Conservation (phyloP, 1,140 invertebrate species). For the Drosophila sulfurigaster region DNA sequence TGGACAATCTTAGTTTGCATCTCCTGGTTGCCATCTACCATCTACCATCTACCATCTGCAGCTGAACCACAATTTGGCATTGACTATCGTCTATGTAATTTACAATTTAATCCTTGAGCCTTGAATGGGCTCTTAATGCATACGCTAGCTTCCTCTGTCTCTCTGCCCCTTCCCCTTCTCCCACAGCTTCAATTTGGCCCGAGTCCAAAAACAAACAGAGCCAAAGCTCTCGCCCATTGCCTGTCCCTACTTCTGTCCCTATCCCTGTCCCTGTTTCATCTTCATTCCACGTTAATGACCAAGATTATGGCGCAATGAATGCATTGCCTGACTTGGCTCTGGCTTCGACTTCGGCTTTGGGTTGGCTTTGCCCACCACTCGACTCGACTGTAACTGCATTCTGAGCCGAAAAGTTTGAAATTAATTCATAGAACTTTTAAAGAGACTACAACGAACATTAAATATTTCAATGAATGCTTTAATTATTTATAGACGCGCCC, state of each 20-base stretch:
- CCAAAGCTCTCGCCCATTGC: slow-evolving; percentile 25
- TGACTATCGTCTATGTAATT: slow-evolving; percentile 77
- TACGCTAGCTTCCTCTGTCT: not conserved
- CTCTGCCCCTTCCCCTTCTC: slow-evolving; percentile 33
- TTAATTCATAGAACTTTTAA: slow-evolving; percentile 71
- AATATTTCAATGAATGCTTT: slow-evolving; percentile 69
- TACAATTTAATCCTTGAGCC: slow-evolving; percentile 83
- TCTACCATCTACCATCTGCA: not conserved
- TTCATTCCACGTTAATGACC: slow-evolving; percentile 69
- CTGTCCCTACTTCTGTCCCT: not conserved
- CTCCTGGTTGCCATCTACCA: too few relatives aligned
- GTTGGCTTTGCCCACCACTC: slow-evolving; percentile 24
- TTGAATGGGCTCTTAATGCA: slow-evolving; percentile 79
- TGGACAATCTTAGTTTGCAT: slow-evolving; percentile 26
- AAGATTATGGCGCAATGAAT: slow-evolving; percentile 81
- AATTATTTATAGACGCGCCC: slow-evolving; percentile 89
- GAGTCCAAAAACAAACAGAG: slow-evolving; percentile 60
- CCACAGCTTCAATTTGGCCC: slow-evolving; percentile 57
- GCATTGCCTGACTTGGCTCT: slow-evolving; percentile 62
- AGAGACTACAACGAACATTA: slow-evolving; percentile 42
- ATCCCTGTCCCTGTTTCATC: not conserved
- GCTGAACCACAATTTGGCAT: slow-evolving; percentile 68
- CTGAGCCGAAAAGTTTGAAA: slow-evolving; percentile 47
- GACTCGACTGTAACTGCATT: slow-evolving; percentile 33
- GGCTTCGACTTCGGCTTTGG: slow-evolving; percentile 4